These are phyloP conservation scores for Drosophila monieri DNA, from an alignment of 2,888 invertebrate species.

Conservation along the genomic window DNA sequence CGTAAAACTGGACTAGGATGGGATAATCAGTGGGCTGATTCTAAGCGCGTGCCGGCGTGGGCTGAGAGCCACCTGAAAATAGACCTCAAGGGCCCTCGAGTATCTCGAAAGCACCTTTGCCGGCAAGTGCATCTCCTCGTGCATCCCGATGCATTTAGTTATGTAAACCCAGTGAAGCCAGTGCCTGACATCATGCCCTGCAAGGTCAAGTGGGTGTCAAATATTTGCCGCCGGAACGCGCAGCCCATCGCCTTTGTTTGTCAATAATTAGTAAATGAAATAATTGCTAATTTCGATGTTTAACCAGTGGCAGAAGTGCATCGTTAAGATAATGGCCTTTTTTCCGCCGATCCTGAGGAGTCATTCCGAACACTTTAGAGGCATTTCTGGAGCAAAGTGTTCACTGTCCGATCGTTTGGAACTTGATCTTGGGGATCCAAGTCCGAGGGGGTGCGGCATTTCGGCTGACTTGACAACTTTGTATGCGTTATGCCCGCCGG, in stretches of 20 bases:
- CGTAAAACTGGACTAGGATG: constrained; percentile 3
- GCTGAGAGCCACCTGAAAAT: constrained; percentile 20
- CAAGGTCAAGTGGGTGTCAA: constrained; percentile 69
- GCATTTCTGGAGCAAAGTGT: constrained; percentile 31
- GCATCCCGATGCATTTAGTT: constrained; percentile 36
- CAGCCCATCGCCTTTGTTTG: constrained; percentile 51
- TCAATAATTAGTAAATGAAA: constrained; percentile 68
- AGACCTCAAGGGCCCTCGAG: constrained; percentile 23
- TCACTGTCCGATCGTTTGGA: constrained; percentile 5
- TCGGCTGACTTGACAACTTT: not conserved
- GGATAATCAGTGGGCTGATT: not conserved
- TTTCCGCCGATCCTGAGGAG: constrained; percentile 25
- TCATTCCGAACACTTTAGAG: not conserved
- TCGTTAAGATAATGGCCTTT: constrained; percentile 51
- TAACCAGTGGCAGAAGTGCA: constrained; percentile 56
- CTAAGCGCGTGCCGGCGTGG: constrained; percentile 3
- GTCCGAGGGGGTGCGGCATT: not conserved
- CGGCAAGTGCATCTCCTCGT: constrained; percentile 14
- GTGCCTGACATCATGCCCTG: constrained; percentile 31
- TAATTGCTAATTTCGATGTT: constrained; percentile 68
- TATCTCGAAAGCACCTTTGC: constrained; percentile 4
- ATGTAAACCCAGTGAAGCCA: constrained; percentile 40
- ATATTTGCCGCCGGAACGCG: constrained; percentile 55
- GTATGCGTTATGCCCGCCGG: not conserved
- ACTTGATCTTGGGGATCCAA: constrained; percentile 2